A percentile compares a stretch with the other conserved stretches of the same genome.
These are phyloP conservation scores for Boloria selene DNA, from an alignment of 2,888 invertebrate species.

Conservation along the genomic window DNA sequence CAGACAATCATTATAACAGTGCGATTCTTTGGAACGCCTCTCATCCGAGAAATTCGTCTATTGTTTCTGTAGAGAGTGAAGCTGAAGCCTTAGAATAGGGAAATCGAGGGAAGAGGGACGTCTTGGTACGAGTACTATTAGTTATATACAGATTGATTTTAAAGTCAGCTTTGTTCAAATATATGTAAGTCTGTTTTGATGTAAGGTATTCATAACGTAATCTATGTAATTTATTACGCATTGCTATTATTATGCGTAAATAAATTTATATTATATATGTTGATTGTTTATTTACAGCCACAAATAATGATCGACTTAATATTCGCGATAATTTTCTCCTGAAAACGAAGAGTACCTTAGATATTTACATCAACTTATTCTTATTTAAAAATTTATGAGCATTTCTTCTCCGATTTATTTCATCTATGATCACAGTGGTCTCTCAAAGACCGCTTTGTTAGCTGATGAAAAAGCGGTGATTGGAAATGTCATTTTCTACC, in stretches of 20 bases:
- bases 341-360: too few relatives aligned
- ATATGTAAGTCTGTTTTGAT: too few relatives aligned
- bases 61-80: constrained; percentile 29
- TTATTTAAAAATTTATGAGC: background rate
- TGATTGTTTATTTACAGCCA: too few relatives aligned
- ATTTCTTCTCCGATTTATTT: constrained; percentile 1
- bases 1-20: constrained; percentile 36
- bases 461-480: constrained; percentile 40
- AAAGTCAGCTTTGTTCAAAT: too few relatives aligned
- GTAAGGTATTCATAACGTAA: too few relatives aligned
- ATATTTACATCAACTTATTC: too few relatives aligned
- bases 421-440: constrained; percentile 13
- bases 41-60: constrained; percentile 37
- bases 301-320: too few relatives aligned
- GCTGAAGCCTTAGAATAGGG: constrained; percentile 10
- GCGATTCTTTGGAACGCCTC: constrained; percentile 33
- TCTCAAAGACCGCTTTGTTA: constrained; percentile 39
- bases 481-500: constrained; percentile 40
- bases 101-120: background rate
- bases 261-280: too few relatives aligned
- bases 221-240: too few relatives aligned
- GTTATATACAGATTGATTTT: background rate
- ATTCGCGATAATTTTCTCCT: too few relatives aligned
- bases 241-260: too few relatives aligned
- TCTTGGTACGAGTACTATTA: background rate